These are phyloP conservation scores for Notarius lentiginosus DNA, from an alignment of 2,113 vertebrate species.

Conservation along the genomic window DNA sequence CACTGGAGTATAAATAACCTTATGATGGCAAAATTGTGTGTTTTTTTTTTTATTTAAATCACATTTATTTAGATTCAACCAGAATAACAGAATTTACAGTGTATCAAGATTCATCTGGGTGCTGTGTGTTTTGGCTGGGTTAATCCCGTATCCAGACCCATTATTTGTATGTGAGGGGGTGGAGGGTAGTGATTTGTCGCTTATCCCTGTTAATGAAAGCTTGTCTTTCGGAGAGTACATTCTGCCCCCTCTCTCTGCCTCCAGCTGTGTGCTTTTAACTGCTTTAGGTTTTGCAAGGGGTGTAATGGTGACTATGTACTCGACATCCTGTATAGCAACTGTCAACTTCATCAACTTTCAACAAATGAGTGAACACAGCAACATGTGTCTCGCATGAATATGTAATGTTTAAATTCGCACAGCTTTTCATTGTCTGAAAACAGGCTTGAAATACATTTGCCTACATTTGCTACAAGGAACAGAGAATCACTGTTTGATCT, in stretches of 20 bases:
- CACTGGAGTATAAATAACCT: not conserved
- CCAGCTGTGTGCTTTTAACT: conserved; percentile 58
- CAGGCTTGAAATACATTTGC: not conserved
- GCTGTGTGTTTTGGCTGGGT: conserved; percentile 14
- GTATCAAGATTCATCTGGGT: not conserved
- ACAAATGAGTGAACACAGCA: not conserved
- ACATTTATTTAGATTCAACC: not conserved
- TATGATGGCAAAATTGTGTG: not conserved
- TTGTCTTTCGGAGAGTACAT: conserved; percentile 74
- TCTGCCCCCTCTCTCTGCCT: conserved; percentile 66
- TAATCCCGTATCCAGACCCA: conserved; percentile 24
- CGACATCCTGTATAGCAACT: not conserved
- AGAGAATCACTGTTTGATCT: not conserved
- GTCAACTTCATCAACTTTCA: not conserved
- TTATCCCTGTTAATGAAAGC: conserved; percentile 73
- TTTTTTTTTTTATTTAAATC: not conserved
- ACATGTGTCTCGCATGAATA: not conserved
- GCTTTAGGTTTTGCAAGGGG: conserved; percentile 63
- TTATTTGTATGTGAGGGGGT: conserved; percentile 55
- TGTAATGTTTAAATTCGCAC: not conserved
- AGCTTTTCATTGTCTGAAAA: not conserved
- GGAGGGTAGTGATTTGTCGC: conserved; percentile 43
- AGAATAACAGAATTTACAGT: not conserved
- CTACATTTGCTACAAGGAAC: not conserved
- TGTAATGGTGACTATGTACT: conserved; percentile 40